A percentile compares a stretch with the other conserved stretches of the same genome.
Evolutionary conservation across 1,140 invertebrate genomes (phyloP).

Genomic region (Heliconius hewitsoni): DNA sequence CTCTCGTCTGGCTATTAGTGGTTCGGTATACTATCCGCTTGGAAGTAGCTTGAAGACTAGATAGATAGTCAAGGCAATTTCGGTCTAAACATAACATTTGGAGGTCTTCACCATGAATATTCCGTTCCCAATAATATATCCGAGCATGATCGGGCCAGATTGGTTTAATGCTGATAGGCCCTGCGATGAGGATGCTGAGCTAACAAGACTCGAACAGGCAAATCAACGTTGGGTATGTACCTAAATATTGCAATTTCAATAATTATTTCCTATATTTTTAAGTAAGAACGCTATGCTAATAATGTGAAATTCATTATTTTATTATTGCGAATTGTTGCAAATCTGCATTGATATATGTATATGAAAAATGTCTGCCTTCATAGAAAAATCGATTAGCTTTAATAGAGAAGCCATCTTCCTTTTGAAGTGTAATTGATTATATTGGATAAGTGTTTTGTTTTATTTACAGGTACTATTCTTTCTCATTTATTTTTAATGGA

Average conservation of each 20-base stretch:
- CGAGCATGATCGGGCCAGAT: conserved; percentile 33
- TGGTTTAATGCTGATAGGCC: conserved; percentile 39
- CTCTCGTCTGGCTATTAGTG: conserved; percentile 12
- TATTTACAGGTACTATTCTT: neutral
- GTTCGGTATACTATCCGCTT: neutral
- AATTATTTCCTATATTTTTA: neutral
- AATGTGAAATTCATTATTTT: neutral
- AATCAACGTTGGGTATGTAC: conserved; percentile 35
- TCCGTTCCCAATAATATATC: conserved; percentile 35
- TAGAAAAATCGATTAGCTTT: neutral
- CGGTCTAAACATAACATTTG: neutral
- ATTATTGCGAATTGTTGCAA: conserved; percentile 6
- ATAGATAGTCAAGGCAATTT: no score
- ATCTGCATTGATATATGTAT: neutral
- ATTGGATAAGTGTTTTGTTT: neutral
- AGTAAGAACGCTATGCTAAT: neutral
- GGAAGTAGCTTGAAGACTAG: neutral
- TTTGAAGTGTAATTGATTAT: neutral
- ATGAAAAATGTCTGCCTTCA: neutral
- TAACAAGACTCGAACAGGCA: conserved; percentile 37
- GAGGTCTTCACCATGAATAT: conserved; percentile 29
- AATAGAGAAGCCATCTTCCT: neutral
- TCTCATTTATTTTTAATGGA: neutral
- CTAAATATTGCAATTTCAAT: neutral
- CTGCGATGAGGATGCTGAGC: conserved; percentile 41